These are phyloP conservation scores for Goniozus legneri DNA, from an alignment of 1,140 invertebrate genomes.

Conservation along the genomic window DNA sequence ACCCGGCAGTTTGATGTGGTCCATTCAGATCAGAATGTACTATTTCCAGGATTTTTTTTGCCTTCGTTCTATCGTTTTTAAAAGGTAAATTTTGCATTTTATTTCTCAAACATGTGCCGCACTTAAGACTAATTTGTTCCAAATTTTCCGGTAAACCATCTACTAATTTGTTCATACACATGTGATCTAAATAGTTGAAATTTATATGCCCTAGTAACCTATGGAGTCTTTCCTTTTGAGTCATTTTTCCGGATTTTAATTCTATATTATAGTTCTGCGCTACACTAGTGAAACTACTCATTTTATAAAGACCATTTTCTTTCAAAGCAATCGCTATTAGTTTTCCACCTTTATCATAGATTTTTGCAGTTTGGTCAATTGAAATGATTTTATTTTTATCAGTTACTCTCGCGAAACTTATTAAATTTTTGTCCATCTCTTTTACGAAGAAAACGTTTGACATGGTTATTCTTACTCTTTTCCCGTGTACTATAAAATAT, in stretches of 20 bases:
- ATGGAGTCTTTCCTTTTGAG: conserved; percentile 18
- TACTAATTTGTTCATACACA: neutral
- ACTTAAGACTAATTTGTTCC: neutral
- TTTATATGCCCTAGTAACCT: conserved; percentile 18
- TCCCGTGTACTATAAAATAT: conserved; percentile 13
- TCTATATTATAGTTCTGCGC: neutral
- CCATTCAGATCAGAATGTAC: neutral
- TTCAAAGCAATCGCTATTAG: conserved; percentile 13
- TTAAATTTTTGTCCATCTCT: conserved; percentile 22
- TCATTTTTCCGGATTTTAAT: conserved; percentile 9
- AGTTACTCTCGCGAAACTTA: conserved; percentile 17
- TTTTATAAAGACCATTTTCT: conserved; percentile 17
- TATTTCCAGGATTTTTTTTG: conserved; percentile 1
- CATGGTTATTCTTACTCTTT: conserved; percentile 8
- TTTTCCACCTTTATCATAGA: conserved; percentile 10
- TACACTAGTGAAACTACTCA: conserved; percentile 9
- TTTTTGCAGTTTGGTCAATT: conserved; percentile 9
- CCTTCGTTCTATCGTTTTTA: neutral
- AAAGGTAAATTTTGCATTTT: neutral
- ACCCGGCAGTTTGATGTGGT: neutral
- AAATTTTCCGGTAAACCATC: neutral
- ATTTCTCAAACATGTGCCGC: neutral
- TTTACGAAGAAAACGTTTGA: conserved; percentile 16
- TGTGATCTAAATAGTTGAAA: conserved; percentile 15
- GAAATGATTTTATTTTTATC: conserved; percentile 16